Conservation (phyloP, 2,113 vertebrate species). For the Callospermophilus lateralis region DNA sequence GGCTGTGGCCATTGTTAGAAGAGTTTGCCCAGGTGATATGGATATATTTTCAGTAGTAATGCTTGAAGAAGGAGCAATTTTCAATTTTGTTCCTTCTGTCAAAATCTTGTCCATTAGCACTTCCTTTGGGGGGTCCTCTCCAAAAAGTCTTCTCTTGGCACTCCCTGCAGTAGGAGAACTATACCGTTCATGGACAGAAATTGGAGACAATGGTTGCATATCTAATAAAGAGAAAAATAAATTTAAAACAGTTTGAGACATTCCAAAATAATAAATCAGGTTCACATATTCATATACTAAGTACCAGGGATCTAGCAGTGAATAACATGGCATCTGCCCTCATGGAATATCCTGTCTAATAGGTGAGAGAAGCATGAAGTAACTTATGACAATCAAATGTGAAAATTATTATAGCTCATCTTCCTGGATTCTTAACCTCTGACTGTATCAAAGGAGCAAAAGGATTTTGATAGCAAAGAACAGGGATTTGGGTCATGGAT, state of each 20-base stretch:
- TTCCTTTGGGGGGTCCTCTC: slow-evolving; percentile 91
- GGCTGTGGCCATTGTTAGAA: slow-evolving; percentile 90
- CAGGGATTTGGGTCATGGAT: slow-evolving; percentile 19
- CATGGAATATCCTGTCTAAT: not conserved
- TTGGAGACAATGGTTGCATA: slow-evolving; percentile 89
- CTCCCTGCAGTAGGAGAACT: slow-evolving; percentile 97
- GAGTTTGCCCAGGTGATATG: slow-evolving; percentile 88
- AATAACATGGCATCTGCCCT: slow-evolving; percentile 31
- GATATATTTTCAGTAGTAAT: slow-evolving; percentile 81
- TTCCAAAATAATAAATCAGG: slow-evolving; percentile 39
- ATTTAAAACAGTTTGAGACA: slow-evolving; percentile 51
- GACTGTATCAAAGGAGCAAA: not conserved
- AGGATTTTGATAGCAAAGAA: slow-evolving; percentile 8
- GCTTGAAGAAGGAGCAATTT: slow-evolving; percentile 83
- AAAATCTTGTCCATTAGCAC: slow-evolving; percentile 85
- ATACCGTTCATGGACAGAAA: slow-evolving; percentile 96
- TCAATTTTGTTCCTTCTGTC: slow-evolving; percentile 87
- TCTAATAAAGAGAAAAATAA: slow-evolving; percentile 86
- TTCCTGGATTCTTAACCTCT: slow-evolving; percentile 27
- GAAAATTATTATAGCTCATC: not conserved
- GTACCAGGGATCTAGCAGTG: not conserved
- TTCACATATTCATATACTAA: slow-evolving; percentile 6
- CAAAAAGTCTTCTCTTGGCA: slow-evolving; percentile 96
- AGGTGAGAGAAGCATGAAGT: not conserved
- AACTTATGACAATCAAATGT: slow-evolving; percentile 36